Conservation (phyloP, 2,888 invertebrate species). For the Acanthococcus lagerstroemiae region DNA sequence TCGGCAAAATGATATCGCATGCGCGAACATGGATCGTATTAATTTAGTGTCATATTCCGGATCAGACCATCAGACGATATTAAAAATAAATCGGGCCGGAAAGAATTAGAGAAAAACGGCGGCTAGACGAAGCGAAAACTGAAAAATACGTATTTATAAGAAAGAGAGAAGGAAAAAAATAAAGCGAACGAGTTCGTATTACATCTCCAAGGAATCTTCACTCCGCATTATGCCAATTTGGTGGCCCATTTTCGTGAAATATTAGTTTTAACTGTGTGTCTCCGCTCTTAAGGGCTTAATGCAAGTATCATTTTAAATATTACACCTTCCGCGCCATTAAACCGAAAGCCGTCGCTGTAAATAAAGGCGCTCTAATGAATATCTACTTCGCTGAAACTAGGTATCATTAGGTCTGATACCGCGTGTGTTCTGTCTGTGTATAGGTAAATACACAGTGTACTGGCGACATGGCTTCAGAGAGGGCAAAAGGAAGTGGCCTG, state of each 20-base stretch:
- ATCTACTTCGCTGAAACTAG: neutral
- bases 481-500: too few species aligned
- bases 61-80: too few species aligned
- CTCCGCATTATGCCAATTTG: neutral
- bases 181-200: neutral
- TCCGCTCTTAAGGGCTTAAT: neutral
- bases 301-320: constrained; percentile 1
- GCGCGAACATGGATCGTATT: too few species aligned
- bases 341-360: neutral
- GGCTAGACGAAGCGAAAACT: neutral
- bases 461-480: too few species aligned
- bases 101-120: neutral
- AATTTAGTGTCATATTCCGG: neutral
- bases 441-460: too few species aligned
- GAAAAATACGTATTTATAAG: neutral
- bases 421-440: too few species aligned
- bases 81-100: neutral
- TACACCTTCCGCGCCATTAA: neutral
- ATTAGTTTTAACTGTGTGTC: neutral
- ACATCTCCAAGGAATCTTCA: neutral
- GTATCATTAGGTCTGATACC: neutral
- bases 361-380: neutral
- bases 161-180: neutral
- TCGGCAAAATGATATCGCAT: too few species aligned
- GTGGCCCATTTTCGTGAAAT: neutral